Conservation (phyloP, 1,140 invertebrate species). For the Aethina tumida region DNA sequence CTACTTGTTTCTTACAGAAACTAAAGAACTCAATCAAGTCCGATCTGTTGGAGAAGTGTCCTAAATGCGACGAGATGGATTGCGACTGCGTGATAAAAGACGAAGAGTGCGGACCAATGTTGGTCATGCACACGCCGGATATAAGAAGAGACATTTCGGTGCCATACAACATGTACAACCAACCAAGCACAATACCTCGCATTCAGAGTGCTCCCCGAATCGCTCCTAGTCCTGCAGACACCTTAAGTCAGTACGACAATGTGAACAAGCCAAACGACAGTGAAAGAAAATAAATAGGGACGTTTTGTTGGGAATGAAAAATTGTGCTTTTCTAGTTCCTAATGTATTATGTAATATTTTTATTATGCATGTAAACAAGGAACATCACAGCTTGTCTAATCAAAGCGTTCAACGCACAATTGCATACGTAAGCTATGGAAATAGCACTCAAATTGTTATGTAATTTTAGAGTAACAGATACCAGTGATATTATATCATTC, state of each 20-base stretch:
- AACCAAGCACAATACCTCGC: neutral
- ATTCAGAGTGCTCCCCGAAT: neutral
- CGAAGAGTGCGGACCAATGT: conserved; percentile 22
- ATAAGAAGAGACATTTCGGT: conserved; percentile 9
- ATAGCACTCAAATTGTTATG: no score
- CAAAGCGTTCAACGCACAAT: no score
- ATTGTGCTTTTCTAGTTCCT: no score
- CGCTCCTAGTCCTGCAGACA: conserved; percentile 9
- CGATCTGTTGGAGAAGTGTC: conserved; percentile 24
- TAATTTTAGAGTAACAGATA: no score
- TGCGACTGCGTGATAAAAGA: conserved; percentile 26
- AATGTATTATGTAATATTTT: no score
- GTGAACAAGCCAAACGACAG: no score
- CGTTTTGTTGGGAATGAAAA: no score
- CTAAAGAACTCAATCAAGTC: conserved; percentile 30
- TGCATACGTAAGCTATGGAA: no score
- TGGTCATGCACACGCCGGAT: conserved; percentile 22
- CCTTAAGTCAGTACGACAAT: conserved; percentile 17
- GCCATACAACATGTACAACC: neutral
- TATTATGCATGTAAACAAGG: no score
- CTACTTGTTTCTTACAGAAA: conserved; percentile 24
- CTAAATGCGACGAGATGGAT: conserved; percentile 25
- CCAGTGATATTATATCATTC: no score
- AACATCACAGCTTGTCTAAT: no score
- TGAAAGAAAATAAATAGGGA: no score